phyloP scores from a whole-genome alignment of 2,797 vertebrate species.

The Cercopithecus mitis region DNA sequence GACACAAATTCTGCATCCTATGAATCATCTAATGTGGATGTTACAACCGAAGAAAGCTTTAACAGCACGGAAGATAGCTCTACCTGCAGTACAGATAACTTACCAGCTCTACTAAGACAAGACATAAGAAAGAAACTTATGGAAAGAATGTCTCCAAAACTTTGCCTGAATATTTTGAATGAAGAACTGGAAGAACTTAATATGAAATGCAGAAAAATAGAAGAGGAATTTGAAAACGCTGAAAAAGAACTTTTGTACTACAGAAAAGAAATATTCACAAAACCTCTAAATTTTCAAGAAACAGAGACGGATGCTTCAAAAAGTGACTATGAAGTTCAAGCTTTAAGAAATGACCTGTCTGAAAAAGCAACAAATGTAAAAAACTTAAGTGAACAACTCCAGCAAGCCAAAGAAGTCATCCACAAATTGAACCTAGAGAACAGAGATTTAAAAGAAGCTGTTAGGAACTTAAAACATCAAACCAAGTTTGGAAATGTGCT shows the following conservation, averaged over 20 bases:
- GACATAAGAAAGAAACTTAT: slow-evolving; percentile 66
- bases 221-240: slow-evolving; percentile 70
- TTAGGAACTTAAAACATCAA: slow-evolving; percentile 68
- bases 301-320: slow-evolving; percentile 27
- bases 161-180: slow-evolving; percentile 74
- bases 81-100: slow-evolving; percentile 80
- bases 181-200: slow-evolving; percentile 69
- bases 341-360: slow-evolving; percentile 68
- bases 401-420: slow-evolving; percentile 74
- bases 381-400: slow-evolving; percentile 65
- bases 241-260: slow-evolving; percentile 67
- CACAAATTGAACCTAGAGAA: slow-evolving; percentile 72
- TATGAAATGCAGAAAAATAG: slow-evolving; percentile 71
- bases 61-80: slow-evolving; percentile 66
- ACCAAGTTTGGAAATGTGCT: slow-evolving; percentile 46
- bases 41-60: slow-evolving; percentile 37
- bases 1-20: slow-evolving; percentile 62
- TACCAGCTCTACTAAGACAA: slow-evolving; percentile 27
- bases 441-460: slow-evolving; percentile 61
- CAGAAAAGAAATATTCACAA: slow-evolving; percentile 47
- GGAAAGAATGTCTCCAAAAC: slow-evolving; percentile 66
- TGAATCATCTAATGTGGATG: slow-evolving; percentile 49
- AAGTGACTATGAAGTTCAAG: slow-evolving; percentile 57
- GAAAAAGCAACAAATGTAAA: slow-evolving; percentile 65
- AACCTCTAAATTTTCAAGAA: slow-evolving; percentile 53